These are phyloP conservation scores for Semicossyphus pulcher DNA, from an alignment of 2,113 vertebrate genomes.

Conservation along the genomic window DNA sequence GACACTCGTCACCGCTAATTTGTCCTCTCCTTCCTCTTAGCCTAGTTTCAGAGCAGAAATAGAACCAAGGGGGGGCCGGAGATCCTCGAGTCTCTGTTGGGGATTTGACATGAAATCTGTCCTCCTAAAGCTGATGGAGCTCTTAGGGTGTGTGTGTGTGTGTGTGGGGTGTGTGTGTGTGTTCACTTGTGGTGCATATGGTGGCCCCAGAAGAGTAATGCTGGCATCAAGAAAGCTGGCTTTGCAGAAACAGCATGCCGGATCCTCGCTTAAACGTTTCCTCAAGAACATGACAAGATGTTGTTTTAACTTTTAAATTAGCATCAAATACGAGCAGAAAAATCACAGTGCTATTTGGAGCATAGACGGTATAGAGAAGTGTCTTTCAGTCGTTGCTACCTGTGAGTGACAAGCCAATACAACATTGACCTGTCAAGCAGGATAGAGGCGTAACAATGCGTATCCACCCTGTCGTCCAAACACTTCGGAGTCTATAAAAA, in stretches of 20 bases:
- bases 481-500: no score
- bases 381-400: no score
- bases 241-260: conserved; percentile 33
- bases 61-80: conserved; percentile 65
- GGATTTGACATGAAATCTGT: conserved; percentile 75
- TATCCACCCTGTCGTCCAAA: no score
- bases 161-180: conserved; percentile 30
- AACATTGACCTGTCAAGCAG: no score
- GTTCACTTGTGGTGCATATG: conserved; percentile 28
- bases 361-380: no score
- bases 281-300: neutral
- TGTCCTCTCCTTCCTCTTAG: conserved; percentile 71
- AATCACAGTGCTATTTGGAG: no score
- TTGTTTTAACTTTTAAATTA: neutral
- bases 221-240: conserved; percentile 32
- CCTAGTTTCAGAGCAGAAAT: conserved; percentile 84
- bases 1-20: conserved; percentile 45
- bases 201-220: conserved; percentile 43
- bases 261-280: conserved; percentile 25
- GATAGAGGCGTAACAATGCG: no score
- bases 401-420: no score
- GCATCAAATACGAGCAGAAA: neutral
- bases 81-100: conserved; percentile 67
- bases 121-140: conserved; percentile 42
- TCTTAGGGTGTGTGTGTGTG: conserved; percentile 1